phyloP scores from a whole-genome alignment of 2,888 invertebrate species.

The Hyalella azteca region DNA sequence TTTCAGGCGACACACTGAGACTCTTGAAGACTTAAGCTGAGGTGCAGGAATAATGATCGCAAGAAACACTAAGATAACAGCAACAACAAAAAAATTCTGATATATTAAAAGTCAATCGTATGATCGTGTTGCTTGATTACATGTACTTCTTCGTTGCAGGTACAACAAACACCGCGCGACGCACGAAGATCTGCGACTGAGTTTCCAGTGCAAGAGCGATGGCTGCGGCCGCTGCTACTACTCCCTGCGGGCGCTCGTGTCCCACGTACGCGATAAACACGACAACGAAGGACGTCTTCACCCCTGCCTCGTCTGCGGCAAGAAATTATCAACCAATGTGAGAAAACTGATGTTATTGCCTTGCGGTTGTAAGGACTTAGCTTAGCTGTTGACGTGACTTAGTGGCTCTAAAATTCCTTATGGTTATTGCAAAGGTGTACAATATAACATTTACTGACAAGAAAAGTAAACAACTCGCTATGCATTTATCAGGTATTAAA shows the following conservation, averaged over 20 bases:
- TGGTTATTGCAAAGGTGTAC: not conserved
- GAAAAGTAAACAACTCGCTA: too few relatives aligned
- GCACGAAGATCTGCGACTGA: conserved; percentile 11
- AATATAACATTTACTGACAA: not conserved
- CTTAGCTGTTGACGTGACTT: not conserved
- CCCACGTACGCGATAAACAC: conserved; percentile 2
- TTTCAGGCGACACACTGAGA: too few relatives aligned
- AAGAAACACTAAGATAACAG: too few relatives aligned
- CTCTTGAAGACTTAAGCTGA: too few relatives aligned
- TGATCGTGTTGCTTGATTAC: too few relatives aligned
- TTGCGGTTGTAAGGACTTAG: not conserved
- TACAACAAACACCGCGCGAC: conserved; percentile 16
- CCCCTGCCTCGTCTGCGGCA: not conserved
- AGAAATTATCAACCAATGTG: not conserved
- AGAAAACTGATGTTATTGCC: not conserved
- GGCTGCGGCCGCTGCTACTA: conserved; percentile 32
- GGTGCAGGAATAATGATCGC: too few relatives aligned
- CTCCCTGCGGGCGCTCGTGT: conserved; percentile 7
- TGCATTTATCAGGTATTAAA: not conserved
- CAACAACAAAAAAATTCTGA: too few relatives aligned
- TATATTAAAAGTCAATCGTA: too few relatives aligned
- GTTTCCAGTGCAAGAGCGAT: not conserved
- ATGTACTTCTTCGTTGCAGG: too few relatives aligned
- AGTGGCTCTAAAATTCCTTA: not conserved
- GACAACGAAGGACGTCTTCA: not conserved